Evolutionary conservation across 2,113 vertebrate genomes (phyloP).

Genomic region (Leptosomus discolor): DNA sequence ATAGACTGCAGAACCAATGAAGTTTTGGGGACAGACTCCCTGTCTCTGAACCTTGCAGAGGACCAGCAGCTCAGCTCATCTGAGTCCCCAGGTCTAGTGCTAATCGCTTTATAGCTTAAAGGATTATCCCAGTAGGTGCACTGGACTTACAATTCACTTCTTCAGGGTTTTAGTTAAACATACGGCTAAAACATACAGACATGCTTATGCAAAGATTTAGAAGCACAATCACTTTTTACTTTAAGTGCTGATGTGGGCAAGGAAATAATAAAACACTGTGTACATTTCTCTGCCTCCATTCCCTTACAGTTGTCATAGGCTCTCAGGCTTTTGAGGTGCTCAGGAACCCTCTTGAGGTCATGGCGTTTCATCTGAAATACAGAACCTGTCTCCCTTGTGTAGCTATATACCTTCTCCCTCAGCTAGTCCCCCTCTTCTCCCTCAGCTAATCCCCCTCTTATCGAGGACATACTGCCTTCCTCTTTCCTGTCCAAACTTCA

Average conservation of each 20-base stretch:
- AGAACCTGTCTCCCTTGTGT: neutral
- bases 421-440: neutral
- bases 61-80: neutral
- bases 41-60: neutral
- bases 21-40: neutral
- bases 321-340: neutral
- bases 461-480: neutral
- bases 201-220: neutral
- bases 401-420: neutral
- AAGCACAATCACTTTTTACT: neutral
- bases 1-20: neutral
- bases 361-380: neutral
- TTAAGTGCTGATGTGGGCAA: neutral
- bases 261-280: neutral
- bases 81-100: neutral
- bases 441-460: neutral
- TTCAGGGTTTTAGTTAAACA: neutral
- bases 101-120: neutral
- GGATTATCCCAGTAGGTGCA: neutral
- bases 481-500: neutral
- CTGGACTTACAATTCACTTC: neutral
- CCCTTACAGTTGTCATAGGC: neutral
- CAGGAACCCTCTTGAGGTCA: neutral
- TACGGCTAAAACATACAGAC: neutral
- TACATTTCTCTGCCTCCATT: neutral